These are phyloP conservation scores for Microtus ochrogaster DNA, from an alignment of 2,113 vertebrate species.

Conservation along the genomic window DNA sequence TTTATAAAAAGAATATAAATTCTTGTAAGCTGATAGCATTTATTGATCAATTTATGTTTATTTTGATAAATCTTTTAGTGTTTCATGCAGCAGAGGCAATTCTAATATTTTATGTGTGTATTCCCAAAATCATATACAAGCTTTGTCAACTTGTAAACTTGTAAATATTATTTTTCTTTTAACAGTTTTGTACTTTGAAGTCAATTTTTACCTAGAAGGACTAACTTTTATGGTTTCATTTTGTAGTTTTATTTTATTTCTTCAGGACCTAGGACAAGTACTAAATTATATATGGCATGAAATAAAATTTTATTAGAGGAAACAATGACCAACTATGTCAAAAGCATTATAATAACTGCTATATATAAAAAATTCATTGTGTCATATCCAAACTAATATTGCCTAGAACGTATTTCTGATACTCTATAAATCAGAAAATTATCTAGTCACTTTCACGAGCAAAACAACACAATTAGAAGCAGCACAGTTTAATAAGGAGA, in stretches of 20 bases:
- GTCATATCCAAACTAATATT: background rate
- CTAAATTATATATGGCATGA: background rate
- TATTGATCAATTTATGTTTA: conserved; percentile 57
- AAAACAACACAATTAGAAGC: background rate
- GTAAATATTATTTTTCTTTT: background rate
- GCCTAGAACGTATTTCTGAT: background rate
- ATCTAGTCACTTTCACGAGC: background rate
- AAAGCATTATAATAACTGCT: background rate
- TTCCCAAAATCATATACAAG: background rate
- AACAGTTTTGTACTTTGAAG: background rate
- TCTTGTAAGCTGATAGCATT: background rate
- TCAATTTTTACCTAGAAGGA: background rate
- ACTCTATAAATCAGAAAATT: background rate
- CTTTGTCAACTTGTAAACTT: background rate
- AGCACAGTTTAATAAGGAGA: background rate
- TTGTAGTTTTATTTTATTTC: background rate
- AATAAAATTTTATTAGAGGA: background rate
- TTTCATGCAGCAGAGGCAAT: background rate
- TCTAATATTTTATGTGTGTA: background rate
- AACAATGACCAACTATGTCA: background rate
- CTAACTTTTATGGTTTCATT: background rate
- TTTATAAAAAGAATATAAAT: conserved; percentile 31
- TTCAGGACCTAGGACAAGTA: background rate
- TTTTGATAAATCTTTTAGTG: background rate
- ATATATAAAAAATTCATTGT: background rate